Percentiles rank a stretch among this genome's conserved stretches.
Evolutionary conservation across 2,888 invertebrate genomes (phyloP).

Genomic region (Habrosyne pyritoides): DNA sequence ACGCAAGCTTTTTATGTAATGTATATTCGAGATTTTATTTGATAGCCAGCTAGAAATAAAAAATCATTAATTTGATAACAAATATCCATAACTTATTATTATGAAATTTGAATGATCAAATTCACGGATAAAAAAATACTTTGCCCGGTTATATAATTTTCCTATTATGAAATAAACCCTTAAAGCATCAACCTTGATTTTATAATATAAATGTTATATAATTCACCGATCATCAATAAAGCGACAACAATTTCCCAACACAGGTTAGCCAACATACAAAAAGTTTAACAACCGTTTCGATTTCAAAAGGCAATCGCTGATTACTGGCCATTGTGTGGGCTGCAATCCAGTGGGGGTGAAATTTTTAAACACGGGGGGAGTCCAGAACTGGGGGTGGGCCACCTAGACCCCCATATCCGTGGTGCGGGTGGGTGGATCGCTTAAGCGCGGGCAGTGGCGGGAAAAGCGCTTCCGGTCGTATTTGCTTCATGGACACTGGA

Average conservation of each 20-base stretch:
- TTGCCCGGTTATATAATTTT: no score
- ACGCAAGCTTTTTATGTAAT: no score
- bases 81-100: no score
- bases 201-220: no score
- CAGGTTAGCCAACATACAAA: conserved; percentile 36
- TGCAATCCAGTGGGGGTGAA: conserved; percentile 71
- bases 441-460: conserved; percentile 41
- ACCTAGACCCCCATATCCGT: conserved; percentile 30
- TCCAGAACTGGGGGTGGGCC: conserved; percentile 10
- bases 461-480: conserved; percentile 53
- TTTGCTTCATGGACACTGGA: conserved; percentile 33
- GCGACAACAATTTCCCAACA: conserved; percentile 15
- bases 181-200: no score
- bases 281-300: conserved; percentile 76
- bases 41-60: no score
- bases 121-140: no score
- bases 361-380: conserved; percentile 73
- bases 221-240: not conserved
- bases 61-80: no score
- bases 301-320: conserved; percentile 82
- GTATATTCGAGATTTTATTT: no score
- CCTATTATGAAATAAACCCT: no score
- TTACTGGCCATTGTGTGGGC: conserved; percentile 72
- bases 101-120: no score
- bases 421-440: conserved; percentile 17